phyloP scores from a whole-genome alignment of 2,888 invertebrate genomes.

The Apodemia mormo region DNA sequence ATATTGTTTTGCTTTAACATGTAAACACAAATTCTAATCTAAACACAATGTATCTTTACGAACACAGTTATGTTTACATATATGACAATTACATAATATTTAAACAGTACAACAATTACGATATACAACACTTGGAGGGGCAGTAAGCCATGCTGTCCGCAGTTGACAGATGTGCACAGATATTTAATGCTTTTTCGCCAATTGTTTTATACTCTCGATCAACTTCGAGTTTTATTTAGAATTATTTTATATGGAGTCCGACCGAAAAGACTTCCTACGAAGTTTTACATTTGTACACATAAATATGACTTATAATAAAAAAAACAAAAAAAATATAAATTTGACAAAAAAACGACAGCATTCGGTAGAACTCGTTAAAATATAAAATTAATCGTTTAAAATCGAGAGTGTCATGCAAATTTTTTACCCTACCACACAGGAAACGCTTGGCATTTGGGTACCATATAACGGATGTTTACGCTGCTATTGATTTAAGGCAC shows the following conservation, averaged over 20 bases:
- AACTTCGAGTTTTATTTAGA: conserved; percentile 25
- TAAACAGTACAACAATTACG: conserved; percentile 20
- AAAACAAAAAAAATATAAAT: not conserved
- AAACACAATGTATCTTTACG: not conserved
- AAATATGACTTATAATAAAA: not conserved
- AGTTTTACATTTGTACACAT: not conserved
- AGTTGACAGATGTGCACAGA: conserved; percentile 33
- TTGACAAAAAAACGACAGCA: not conserved
- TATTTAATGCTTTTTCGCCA: conserved; percentile 30
- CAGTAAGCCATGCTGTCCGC: conserved; percentile 37
- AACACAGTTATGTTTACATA: conserved; percentile 15
- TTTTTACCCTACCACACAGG: conserved; percentile 33
- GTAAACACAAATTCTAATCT: not conserved
- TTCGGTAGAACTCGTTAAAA: conserved; percentile 31
- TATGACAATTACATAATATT: conserved; percentile 24
- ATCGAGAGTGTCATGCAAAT: conserved; percentile 40
- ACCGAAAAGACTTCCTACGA: conserved; percentile 25
- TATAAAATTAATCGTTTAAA: conserved; percentile 25
- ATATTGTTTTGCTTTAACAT: conserved; percentile 1
- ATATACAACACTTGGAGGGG: conserved; percentile 33
- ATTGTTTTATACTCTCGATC: conserved; percentile 29
- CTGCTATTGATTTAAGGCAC: not conserved
- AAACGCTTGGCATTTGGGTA: conserved; percentile 22
- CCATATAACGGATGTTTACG: not conserved
- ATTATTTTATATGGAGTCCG: conserved; percentile 24